Base-by-base conservation (phyloP, 2,797 vertebrate genomes). In the Alauda arvensis region DNA sequence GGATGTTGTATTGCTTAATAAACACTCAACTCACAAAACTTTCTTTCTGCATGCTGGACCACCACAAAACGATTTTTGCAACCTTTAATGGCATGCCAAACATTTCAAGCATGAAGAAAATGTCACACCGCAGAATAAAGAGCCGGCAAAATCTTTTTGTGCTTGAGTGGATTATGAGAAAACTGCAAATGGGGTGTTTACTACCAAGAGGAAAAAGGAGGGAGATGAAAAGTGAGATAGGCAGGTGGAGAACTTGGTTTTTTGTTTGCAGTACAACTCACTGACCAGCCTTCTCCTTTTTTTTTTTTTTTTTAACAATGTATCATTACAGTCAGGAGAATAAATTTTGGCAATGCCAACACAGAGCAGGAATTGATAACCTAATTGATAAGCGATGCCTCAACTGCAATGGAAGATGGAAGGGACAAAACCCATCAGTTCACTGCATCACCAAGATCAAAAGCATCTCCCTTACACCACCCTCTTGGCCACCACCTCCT, bases 21-120 rank as follows among this genome's bases (percentile, higher is more conserved):
- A 93, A 87, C 66, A 62, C 72, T 65, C 77, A 68, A 46, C 62
- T 90, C 57, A 62, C 62, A 40, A 88, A 90, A 55, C 51, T 81
- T 92, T 33, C 57, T 68, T 88, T 76, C 83, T 84, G 75, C 48
- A 62, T 65, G 57, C 87, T 63, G 77, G 83, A 92, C 21, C 21
- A 61, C 52, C 85, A 90, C 66, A 74, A 85, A 94, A 91, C 0
- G 6, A 71, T 75, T 90, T 90, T 42, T 66, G 49, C 53, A 94
- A 77, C 84, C 71, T 88, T 77, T 88, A 87, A 89, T 33, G 57
- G 77, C 77, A 87, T 69, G 53, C 60, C 56, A 85, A 87, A 68
- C 71, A 78, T 76, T 70, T 78, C 66, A 94, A 94, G 87, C 84
- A 85, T 37, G 70, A 93, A 90, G 72, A 79, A 94, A 94, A 65